Evolutionary conservation across 2,113 vertebrate genomes (phyloP), one percentile per base, ranked within the genome.

Genomic region (Diglossa brunneiventris): DNA sequence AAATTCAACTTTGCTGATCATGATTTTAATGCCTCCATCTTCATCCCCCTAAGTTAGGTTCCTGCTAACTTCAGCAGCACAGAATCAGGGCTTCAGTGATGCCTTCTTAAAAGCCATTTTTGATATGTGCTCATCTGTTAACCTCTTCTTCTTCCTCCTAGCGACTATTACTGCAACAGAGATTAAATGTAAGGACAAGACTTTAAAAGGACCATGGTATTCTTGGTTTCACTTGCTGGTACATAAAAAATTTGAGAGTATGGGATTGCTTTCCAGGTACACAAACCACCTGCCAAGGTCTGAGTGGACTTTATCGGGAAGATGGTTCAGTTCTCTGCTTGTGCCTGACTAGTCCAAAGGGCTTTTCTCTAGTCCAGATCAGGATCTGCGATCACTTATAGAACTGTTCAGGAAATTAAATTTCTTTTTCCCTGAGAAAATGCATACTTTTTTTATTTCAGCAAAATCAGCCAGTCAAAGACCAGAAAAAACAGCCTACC

Each of bases 401-500:
- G 39, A 86, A 39, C 35, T 80, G 67, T 69, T 91, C 90, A 90
- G 90, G 83, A 95, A 94, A 95, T 78, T 69, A 39, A 67, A 74
- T 66, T 91, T 92, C 35, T 95, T 92, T 64, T 72, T 39, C 50
- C 83, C 33, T 77, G 37, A 91, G 84, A 85, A 79, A 59, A 62
- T 17, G 23, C 9, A 41, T 62, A 26, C 11, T 53, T 85, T 49
- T 73, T 90, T 92, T 68, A 59, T 91, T 95, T 90, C 39, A 56
- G 15, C 50, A 58, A 91, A 94, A 67, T 83, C 6, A 50, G 52
- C 77, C 27, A 86, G 35, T 31, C 41, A 50, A 83, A 90, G 47
- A 92, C 56, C 17, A 83, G 79, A 87, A 95, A 83, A 77, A 2
- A 0, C 19, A 86, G 31, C 47, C 64, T 83, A 86, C 16, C 22